phyloP scores from a whole-genome alignment of 2,113 vertebrate species.

The Lonchura striata region DNA sequence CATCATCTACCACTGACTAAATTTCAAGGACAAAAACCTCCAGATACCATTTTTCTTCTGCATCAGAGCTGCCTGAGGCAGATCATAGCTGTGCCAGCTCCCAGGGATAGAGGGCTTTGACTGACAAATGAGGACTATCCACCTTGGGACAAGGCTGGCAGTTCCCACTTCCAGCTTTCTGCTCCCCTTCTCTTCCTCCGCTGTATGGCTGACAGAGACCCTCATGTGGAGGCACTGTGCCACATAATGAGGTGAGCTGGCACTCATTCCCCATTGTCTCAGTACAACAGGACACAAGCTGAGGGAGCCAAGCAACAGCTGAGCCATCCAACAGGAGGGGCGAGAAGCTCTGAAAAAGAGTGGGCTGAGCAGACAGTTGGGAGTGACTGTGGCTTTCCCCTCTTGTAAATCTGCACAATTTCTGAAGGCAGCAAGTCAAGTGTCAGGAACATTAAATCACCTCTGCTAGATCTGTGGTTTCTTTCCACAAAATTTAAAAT shows the following conservation, averaged over 20 bases:
- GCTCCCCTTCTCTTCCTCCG: neutral
- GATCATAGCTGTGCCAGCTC: neutral
- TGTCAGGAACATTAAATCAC: neutral
- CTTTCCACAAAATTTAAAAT: neutral
- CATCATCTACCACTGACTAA: neutral
- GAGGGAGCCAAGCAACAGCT: neutral
- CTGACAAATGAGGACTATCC: rapidly evolving
- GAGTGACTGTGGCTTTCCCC: neutral
- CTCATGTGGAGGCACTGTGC: rapidly evolving
- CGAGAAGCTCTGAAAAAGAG: neutral
- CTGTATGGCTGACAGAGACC: rapidly evolving
- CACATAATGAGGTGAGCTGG: neutral
- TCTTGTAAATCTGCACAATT: neutral
- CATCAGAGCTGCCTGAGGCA: neutral
- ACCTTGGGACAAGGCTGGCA: rapidly evolving
- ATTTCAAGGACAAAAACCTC: neutral
- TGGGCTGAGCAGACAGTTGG: neutral
- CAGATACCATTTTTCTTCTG: neutral
- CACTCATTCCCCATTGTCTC: neutral
- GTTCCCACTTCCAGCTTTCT: neutral
- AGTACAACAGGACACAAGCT: neutral
- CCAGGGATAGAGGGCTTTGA: neutral
- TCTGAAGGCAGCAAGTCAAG: neutral
- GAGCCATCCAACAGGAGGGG: neutral
- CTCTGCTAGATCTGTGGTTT: rapidly evolving